phyloP scores from a whole-genome alignment of 2,888 invertebrate genomes.

The Sphaeridia pumilis region DNA sequence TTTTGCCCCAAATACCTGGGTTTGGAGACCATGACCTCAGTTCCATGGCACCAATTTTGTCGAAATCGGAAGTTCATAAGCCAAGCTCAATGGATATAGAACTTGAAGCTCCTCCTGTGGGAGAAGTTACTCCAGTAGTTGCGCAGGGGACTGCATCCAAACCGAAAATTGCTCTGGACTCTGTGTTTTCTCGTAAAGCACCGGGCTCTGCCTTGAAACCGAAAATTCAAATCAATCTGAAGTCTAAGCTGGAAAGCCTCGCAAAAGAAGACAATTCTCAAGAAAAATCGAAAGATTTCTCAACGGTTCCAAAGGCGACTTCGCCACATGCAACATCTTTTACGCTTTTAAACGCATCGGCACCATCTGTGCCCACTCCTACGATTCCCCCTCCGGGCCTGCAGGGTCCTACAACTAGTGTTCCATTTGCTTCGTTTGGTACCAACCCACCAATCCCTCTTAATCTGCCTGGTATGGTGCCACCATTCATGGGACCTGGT shows the following conservation, averaged over 20 bases:
- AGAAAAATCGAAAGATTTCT: neutral
- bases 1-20: too few relatives aligned
- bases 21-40: too few relatives aligned
- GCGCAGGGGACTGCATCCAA: constrained; percentile 1
- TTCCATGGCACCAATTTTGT: too few relatives aligned
- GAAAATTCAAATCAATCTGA: constrained; percentile 34
- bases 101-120: constrained; percentile 3
- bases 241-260: constrained; percentile 3
- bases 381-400: too few relatives aligned
- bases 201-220: constrained; percentile 15
- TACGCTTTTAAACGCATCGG: neutral
- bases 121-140: constrained; percentile 10
- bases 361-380: neutral
- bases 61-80: too few relatives aligned
- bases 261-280: too few relatives aligned
- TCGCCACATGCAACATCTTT: neutral
- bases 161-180: constrained; percentile 9
- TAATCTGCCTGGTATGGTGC: constrained; percentile 9
- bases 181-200: constrained; percentile 22
- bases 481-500: neutral
- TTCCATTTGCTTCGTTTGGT: too few relatives aligned
- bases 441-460: constrained; percentile 6
- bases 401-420: too few relatives aligned
- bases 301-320: neutral
- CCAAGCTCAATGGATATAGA: too few relatives aligned